Evolutionary conservation across 2,888 invertebrate genomes (phyloP).

Genomic region (Lasioglossum morio): DNA sequence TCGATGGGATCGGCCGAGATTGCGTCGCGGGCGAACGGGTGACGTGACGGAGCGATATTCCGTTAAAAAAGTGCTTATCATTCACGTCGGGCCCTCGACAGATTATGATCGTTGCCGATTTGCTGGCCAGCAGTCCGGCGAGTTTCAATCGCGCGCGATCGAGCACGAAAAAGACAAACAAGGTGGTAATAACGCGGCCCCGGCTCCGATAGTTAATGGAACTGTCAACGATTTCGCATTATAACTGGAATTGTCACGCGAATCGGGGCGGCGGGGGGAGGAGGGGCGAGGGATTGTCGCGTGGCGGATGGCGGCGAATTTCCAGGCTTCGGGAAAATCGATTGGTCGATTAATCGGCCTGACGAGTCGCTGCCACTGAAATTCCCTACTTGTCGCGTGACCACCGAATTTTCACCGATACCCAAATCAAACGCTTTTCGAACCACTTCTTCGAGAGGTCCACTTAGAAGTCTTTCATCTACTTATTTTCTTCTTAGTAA

Average conservation of each 20-base stretch:
- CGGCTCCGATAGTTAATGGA: conserved; percentile 56
- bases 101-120: conserved; percentile 58
- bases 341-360: conserved; percentile 65
- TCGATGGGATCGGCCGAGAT: background rate
- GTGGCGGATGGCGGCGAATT: conserved; percentile 19
- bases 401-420: conserved; percentile 64
- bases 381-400: conserved; percentile 65
- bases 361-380: conserved; percentile 62
- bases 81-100: conserved; percentile 43
- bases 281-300: background rate
- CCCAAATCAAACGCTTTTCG: background rate
- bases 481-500: conserved; percentile 64
- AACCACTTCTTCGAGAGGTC: conserved; percentile 6
- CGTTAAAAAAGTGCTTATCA: conserved; percentile 37
- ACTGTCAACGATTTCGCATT: conserved; percentile 66
- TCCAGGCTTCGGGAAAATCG: conserved; percentile 65
- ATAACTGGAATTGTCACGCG: conserved; percentile 62
- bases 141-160: conserved; percentile 57
- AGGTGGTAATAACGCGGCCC: conserved; percentile 63
- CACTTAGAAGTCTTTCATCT: conserved; percentile 74
- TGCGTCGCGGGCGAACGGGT: background rate
- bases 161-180: conserved; percentile 64
- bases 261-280: background rate
- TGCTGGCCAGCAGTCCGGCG: conserved; percentile 41
- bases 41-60: background rate